Evolutionary conservation across 1,140 invertebrate genomes (phyloP), one percentile per base, ranked within the genome.

Genomic region (Bilobella aurantiaca): DNA sequence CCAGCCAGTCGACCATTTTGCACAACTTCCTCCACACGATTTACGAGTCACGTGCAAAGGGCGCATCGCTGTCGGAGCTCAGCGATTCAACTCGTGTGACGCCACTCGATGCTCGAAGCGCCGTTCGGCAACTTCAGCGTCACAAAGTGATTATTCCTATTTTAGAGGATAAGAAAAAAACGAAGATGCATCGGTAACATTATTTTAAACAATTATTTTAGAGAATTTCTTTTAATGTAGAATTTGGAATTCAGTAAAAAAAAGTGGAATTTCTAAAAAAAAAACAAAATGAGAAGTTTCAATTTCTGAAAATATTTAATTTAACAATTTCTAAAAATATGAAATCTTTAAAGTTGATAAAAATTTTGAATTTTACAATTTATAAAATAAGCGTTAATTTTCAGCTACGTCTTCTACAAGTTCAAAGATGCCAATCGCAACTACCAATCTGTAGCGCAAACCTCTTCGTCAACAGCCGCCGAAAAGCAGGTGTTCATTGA

Each of bases 351-450:
- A n/a, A n/a, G n/a, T n/a, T n/a, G n/a, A n/a, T n/a, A n/a, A n/a
- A n/a, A n/a, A n/a, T n/a, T n/a, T n/a, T n/a, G n/a, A n/a, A n/a
- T n/a, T n/a, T n/a, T n/a, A n/a, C n/a, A n/a, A n/a, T n/a, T n/a
- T n/a, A n/a, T n/a, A n/a, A n/a, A n/a, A n/a, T n/a, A n/a, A n/a
- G n/a, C n/a, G n/a, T n/a, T n/a, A n/a, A n/a, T 30, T 30, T 59
- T 18, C 28, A 59, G 58, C 3, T 59, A 59, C 28, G 58, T 59
- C 23, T 59, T 31, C 28, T 23, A 31, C 28, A 59, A 59, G 23
- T 59, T 8, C 58, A 59, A 34, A 16, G 58, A 59, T n/a, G 58
- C 49, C 5, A 53, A 53, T 53, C 14, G 23, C 14, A 53, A 53
- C 25, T 12, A 16, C 3, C 49, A 53, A 23, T 18, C 14, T 18